Conservation (phyloP, 2,113 vertebrate species). For the Anthoscopus minutus region DNA sequence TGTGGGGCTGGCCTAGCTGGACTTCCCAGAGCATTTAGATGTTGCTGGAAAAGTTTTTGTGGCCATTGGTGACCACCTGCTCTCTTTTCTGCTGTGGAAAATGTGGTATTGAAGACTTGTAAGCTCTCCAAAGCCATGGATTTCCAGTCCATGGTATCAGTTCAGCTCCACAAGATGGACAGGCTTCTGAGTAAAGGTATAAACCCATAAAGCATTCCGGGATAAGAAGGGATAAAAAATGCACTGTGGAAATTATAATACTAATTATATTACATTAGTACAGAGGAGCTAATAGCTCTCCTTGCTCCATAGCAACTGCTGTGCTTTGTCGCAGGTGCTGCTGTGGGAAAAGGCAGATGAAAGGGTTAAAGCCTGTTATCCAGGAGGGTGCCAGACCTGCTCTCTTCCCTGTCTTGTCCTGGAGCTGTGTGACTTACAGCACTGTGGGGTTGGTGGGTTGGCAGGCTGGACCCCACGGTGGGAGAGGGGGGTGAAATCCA, state of each 20-base stretch:
- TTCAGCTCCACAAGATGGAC: background rate
- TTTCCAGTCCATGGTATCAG: background rate
- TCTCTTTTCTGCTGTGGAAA: background rate
- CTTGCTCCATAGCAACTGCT: constrained; percentile 14
- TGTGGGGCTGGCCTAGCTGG: background rate
- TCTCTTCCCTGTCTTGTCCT: background rate
- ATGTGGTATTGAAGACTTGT: accelerated
- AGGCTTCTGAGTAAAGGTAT: background rate
- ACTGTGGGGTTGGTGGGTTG: background rate
- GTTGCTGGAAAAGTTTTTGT: background rate
- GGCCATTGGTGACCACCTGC: background rate
- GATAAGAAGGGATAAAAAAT: background rate
- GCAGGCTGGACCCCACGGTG: accelerated
- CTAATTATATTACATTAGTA: background rate
- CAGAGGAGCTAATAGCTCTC: background rate
- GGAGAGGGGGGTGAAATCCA: background rate
- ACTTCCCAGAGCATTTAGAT: background rate
- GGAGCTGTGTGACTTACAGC: background rate
- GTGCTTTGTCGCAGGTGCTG: background rate
- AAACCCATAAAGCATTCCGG: background rate
- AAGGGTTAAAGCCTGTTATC: background rate
- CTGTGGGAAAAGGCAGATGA: background rate
- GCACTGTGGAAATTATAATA: background rate
- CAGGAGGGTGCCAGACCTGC: accelerated
- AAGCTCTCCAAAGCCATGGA: background rate